Evolutionary conservation across 2,797 vertebrate species (phyloP).

Genomic region (Nannoperca obscura): DNA sequence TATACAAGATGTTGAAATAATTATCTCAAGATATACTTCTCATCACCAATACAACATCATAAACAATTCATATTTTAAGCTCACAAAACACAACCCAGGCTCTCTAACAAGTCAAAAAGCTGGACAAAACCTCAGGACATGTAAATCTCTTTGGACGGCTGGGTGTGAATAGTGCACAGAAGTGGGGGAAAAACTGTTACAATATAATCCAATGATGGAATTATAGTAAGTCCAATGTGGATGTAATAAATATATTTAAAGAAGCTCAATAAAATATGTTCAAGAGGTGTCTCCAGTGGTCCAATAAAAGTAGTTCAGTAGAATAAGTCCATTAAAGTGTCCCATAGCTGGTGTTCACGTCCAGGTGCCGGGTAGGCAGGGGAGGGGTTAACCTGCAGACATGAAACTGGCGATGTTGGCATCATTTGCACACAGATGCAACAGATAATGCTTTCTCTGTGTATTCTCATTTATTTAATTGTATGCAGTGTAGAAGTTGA

Average conservation of each 20-base stretch:
- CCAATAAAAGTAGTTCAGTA: conserved; percentile 12
- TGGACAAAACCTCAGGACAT: not conserved
- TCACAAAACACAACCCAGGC: not conserved
- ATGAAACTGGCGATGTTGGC: not conserved
- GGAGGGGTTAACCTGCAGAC: not conserved
- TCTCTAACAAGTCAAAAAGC: not conserved
- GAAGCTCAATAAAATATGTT: conserved; percentile 27
- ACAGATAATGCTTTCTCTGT: not conserved
- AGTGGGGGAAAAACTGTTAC: not conserved
- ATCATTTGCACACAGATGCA: not conserved
- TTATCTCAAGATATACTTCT: not conserved
- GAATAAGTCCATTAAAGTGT: not conserved
- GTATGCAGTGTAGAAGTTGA: not conserved
- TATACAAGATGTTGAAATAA: not conserved
- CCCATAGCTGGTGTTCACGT: not conserved
- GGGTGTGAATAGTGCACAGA: not conserved
- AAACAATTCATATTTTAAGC: not conserved
- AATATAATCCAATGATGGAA: conserved; percentile 10
- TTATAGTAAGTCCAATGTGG: not conserved
- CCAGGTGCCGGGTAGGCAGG: not conserved
- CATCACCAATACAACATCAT: not conserved
- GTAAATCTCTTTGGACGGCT: not conserved
- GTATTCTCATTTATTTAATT: not conserved
- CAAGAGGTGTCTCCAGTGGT: not conserved
- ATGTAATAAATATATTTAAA: conserved; percentile 15